Evolutionary conservation across 1,140 invertebrate genomes (phyloP).

Genomic region (Phortica variegata): DNA sequence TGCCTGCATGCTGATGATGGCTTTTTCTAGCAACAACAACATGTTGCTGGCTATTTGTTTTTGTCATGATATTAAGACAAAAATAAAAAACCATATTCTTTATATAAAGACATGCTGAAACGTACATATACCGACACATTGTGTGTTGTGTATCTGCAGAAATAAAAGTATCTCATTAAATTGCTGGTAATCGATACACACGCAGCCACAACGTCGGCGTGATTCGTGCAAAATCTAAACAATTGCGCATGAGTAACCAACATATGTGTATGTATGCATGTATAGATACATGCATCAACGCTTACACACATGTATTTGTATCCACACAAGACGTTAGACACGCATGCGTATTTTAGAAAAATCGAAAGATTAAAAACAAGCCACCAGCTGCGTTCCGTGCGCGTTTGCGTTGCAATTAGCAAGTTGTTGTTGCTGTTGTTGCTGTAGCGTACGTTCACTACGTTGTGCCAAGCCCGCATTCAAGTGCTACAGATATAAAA

Average conservation of each 20-base stretch:
- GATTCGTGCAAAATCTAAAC: neutral
- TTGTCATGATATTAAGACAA: too few species aligned
- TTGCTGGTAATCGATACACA: slow-evolving; percentile 24
- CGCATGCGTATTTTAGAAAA: neutral
- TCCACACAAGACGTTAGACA: too few species aligned
- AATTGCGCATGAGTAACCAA: neutral
- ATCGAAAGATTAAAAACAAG: neutral
- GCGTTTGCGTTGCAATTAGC: slow-evolving; percentile 5
- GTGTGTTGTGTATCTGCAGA: too few species aligned
- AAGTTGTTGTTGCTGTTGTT: neutral
- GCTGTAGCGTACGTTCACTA: neutral
- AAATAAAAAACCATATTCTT: too few species aligned
- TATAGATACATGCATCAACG: slow-evolving; percentile 3
- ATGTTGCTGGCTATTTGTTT: too few species aligned
- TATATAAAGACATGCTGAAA: too few species aligned
- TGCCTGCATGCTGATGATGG: too few species aligned
- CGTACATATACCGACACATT: too few species aligned
- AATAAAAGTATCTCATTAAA: neutral
- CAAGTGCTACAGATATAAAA: too few species aligned
- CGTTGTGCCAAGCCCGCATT: too few species aligned
- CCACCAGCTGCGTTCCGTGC: slow-evolving; percentile 13
- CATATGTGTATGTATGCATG: neutral
- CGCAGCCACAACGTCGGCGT: slow-evolving; percentile 1
- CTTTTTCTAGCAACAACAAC: too few species aligned
- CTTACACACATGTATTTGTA: too few species aligned